These are phyloP conservation scores for Nothura maculosa DNA, from an alignment of 2,797 vertebrate species.

Conservation along the genomic window DNA sequence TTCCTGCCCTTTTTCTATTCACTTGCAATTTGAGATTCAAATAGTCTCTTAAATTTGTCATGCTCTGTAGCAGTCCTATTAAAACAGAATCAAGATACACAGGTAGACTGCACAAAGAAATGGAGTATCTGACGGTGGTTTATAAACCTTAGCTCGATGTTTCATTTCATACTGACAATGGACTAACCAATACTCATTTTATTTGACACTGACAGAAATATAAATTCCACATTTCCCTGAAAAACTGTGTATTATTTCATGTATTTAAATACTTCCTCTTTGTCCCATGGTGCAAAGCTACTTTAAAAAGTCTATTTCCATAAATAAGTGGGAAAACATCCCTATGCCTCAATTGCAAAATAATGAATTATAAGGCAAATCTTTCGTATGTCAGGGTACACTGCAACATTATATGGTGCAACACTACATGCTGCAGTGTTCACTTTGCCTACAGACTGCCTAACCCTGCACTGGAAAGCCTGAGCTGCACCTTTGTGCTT, in stretches of 20 bases:
- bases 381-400: neutral
- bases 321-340: neutral
- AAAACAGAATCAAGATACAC: neutral
- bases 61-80: neutral
- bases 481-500: neutral
- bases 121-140: neutral
- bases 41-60: neutral
- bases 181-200: neutral
- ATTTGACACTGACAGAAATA: neutral
- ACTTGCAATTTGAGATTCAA: neutral
- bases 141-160: neutral
- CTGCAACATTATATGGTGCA: neutral
- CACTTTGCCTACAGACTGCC: neutral
- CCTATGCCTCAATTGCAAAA: neutral
- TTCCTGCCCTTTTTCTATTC: neutral
- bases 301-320: neutral
- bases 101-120: neutral
- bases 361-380: neutral
- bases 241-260: neutral
- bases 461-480: neutral
- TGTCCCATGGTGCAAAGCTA: neutral
- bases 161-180: neutral
- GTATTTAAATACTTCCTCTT: neutral
- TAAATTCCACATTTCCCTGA: neutral
- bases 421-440: neutral